Evolutionary conservation across 1,140 invertebrate species (phyloP).

Genomic region (Apolygus lucorum): DNA sequence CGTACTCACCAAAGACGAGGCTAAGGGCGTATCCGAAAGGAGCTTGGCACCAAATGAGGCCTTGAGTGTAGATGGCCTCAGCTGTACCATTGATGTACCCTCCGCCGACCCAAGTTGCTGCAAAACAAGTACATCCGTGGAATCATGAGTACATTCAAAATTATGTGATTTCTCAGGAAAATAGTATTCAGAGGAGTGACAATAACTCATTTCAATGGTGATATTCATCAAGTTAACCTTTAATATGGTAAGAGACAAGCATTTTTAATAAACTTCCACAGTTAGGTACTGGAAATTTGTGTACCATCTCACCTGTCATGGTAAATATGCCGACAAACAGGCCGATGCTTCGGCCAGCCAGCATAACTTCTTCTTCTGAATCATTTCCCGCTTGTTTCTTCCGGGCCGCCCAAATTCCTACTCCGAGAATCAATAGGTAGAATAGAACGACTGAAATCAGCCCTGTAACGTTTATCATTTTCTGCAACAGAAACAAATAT

Average conservation of each 20-base stretch:
- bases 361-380: conserved; percentile 91
- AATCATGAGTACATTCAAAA: neutral
- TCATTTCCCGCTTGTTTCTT: conserved; percentile 79
- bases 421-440: conserved; percentile 82
- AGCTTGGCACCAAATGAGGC: conserved; percentile 92
- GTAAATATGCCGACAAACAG: conserved; percentile 95
- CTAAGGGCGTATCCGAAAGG: conserved; percentile 94
- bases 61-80: conserved; percentile 85
- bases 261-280: no score
- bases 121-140: no score
- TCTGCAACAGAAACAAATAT: conserved; percentile 1
- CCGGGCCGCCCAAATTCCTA: conserved; percentile 90
- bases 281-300: no score
- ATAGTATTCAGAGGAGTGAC: no score
- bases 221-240: no score
- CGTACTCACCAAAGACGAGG: conserved; percentile 79
- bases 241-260: no score
- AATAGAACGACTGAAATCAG: conserved; percentile 87
- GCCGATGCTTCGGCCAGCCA: conserved; percentile 91
- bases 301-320: conserved; percentile 80
- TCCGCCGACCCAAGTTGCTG: conserved; percentile 96
- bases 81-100: conserved; percentile 98
- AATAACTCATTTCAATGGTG: no score
- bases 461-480: conserved; percentile 77
- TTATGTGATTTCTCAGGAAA: no score